phyloP scores from a whole-genome alignment of 2,797 vertebrate genomes.

The Platyrinchus mystaceus region DNA sequence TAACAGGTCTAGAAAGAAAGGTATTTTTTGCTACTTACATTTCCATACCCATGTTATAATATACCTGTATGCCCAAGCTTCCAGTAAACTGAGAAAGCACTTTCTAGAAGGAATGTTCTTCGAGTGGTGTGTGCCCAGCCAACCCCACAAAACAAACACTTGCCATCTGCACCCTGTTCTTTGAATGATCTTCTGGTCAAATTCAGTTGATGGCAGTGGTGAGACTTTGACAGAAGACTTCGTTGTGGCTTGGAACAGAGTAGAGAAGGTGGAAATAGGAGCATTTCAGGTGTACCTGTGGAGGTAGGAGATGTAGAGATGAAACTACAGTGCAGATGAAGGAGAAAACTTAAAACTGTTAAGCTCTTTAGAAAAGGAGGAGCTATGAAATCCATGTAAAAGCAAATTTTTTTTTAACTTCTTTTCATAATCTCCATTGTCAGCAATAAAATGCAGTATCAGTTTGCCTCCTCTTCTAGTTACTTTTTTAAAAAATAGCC shows the following conservation, averaged over 20 bases:
- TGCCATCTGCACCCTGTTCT: background rate
- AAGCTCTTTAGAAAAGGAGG: background rate
- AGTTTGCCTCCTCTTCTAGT: background rate
- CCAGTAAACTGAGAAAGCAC: background rate
- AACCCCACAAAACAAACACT: background rate
- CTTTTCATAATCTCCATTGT: background rate
- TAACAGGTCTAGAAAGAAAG: background rate
- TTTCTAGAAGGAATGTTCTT: background rate
- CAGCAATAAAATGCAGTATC: background rate
- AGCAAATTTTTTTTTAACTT: background rate
- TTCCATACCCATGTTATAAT: background rate
- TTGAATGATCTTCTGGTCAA: background rate
- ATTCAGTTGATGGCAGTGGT: background rate
- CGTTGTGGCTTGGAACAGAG: background rate
- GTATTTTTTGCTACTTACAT: background rate
- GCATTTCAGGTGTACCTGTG: background rate
- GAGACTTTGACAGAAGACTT: background rate
- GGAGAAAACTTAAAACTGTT: background rate
- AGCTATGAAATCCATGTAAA: background rate
- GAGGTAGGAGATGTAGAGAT: background rate
- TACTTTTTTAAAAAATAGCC: background rate
- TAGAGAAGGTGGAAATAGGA: background rate
- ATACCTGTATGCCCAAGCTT: background rate
- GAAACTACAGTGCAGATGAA: background rate
- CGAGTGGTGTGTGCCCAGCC: fast-evolving